Conservation (phyloP, 2,888 invertebrate genomes). For the Melieria picta region DNA sequence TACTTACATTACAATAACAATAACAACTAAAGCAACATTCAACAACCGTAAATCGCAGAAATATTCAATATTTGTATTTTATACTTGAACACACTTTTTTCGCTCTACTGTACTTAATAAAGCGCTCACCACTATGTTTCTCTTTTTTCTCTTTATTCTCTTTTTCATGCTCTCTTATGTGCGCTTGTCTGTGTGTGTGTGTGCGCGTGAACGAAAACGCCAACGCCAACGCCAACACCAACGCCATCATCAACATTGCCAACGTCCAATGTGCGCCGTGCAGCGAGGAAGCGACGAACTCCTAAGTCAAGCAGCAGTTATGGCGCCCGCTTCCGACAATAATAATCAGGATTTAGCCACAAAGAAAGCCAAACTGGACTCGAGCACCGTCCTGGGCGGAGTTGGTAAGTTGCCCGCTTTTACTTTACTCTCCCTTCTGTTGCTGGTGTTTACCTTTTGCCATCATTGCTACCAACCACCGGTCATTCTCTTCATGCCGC, state of each 20-base stretch:
- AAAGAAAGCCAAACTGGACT: conserved; percentile 83
- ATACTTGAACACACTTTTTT: conserved; percentile 49
- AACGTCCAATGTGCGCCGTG: conserved; percentile 7
- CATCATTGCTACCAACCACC: too few relatives aligned
- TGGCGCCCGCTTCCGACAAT: conserved; percentile 94
- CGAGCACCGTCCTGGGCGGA: conserved; percentile 65
- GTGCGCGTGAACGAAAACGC: background rate
- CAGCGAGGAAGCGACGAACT: conserved; percentile 99
- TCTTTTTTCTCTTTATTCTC: conserved; percentile 16
- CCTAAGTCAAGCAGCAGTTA: conserved; percentile 93
- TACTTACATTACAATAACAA: conserved; percentile 33
- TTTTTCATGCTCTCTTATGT: conserved; percentile 46
- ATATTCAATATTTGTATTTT: conserved; percentile 56
- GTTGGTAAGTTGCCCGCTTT: conserved; percentile 62
- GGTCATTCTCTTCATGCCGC: too few relatives aligned
- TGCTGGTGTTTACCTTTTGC: background rate
- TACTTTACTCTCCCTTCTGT: background rate
- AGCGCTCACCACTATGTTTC: conserved; percentile 32
- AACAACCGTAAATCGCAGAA: conserved; percentile 39
- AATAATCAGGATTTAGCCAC: conserved; percentile 92
- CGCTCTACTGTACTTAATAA: conserved; percentile 54
- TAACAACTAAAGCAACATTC: conserved; percentile 8
- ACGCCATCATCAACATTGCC: too few relatives aligned
- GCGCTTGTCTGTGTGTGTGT: conserved; percentile 24
- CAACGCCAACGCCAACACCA: too few relatives aligned